Base-by-base conservation (phyloP, 2,888 invertebrate genomes). In the Esperia sulphurella region DNA sequence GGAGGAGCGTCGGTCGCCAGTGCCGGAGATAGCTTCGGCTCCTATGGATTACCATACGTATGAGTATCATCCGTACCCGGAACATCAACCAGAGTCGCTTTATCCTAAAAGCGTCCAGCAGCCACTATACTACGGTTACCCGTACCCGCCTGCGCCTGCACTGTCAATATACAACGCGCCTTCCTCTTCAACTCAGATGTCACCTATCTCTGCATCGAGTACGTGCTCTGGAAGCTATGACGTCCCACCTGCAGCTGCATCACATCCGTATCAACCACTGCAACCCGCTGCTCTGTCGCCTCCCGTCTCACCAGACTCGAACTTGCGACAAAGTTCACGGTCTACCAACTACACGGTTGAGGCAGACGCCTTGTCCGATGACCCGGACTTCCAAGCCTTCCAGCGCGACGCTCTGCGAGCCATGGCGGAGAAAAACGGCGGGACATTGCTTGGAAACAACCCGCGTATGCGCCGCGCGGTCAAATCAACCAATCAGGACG, bases 381-480 rank as follows among this genome's bases (percentile, higher is more conserved):
- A 94, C 12, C 70, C 70, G 41, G 92, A 92, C 1, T 96, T 94
- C 62, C 87, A 91, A 12, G 92, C 92, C 44, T 96, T 94, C 59
- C 90, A 95, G 28, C 88, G 92, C 43, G 90, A 91, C 53, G 92
- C 94, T 68, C 67, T 95, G 6, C 88, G 92, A 8, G 92, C 93
- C 45, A 93, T 95, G 45, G 91, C 91, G 35, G 89, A 83, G 53
- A 90, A 91, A 8, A 93, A 92, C 56, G 92, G 90, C 50, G 92
- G 91, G 2, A 69, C 78, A 9, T 71, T 85, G 37, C 75, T 87
- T 3, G 83, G 83, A 7, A 81, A 93, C 29, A 94, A 94, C 61
- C 92, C 93, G 0, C 92, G 93, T 65, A 94, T 94, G 94, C 83
- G 94, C n/a, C 79, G 93, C 28, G 80, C 83, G 0, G 77, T 79